Base-by-base conservation (phyloP, 30 jellyfish, hydroid and myxozoan genomes). In the Nemopilema nomurai region DNA sequence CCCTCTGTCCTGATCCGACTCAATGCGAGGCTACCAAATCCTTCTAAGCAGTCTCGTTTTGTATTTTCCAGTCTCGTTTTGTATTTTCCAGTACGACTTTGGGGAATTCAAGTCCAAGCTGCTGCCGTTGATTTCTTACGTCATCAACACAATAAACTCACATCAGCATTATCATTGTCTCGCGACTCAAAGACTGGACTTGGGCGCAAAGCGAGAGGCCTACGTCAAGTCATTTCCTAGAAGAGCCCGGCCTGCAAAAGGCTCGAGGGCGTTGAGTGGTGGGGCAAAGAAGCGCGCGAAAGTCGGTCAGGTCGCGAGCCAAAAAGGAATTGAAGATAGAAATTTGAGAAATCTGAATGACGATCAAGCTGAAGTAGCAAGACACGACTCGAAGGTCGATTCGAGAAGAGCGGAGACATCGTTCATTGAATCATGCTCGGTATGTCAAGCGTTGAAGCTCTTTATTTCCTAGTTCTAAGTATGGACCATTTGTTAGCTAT, bases 91-190 rank as follows among this genome's bases (percentile, higher is more conserved):
- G 97, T 82, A 81, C 69, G 79, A 79, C 32, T 77, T 82, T 83
- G 49, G 62, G 1, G 87, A 75, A 68, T 64, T 62, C 75, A 62
- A 74, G 65, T 0, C 62, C 29, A 3, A 32, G 23, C 31, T 82
- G 16, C 63, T 62, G 24, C 90, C 71, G 13, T 80, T 90, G 77
- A 76, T 90, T 67, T 33, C 80, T 19, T 67, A 62, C 4, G 90
- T 83, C 8, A 77, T 81, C 49, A 83, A 90, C 69, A 68, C 92
- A 16, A 66, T 90, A 13, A 70, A 82, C 29, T 82, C 97, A 18
- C 91, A 82, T 76, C 73, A 62, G 63, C 97, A 90, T 49, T 32
- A 83, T 51, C 32, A 28, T n/a, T 90, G 97, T 72, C 28, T 84
- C 22, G 66, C 50, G 33, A 7, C 49, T 17, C 69, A 69, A 0